Conservation (phyloP, 64 coral and sea anemone genomes). For the Anthopleura sola region DNA sequence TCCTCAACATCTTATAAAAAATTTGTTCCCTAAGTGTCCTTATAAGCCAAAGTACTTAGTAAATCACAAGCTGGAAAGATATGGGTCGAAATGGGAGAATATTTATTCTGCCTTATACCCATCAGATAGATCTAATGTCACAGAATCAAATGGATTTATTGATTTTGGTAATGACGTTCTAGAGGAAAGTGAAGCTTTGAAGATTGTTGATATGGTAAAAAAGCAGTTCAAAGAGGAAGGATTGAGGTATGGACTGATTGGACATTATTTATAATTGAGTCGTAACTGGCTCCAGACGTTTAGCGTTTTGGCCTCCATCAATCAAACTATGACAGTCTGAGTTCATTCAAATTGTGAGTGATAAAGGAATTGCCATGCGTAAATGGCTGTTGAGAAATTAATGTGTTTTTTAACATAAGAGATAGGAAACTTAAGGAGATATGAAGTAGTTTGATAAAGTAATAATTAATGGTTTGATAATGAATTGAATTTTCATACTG, state of each 20-base stretch:
- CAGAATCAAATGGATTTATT: slow-evolving; percentile 1
- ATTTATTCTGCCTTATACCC: slow-evolving; percentile 20
- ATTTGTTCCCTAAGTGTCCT: slow-evolving; percentile 5
- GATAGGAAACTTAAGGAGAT: no score
- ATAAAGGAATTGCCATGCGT: no score
- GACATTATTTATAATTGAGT: no score
- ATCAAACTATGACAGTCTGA: no score
- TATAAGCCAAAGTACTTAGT: slow-evolving; percentile 23
- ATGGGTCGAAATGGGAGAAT: slow-evolving; percentile 14
- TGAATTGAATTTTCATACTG: no score
- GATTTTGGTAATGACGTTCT: slow-evolving; percentile 21
- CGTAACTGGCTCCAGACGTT: no score
- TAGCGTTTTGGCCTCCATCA: no score
- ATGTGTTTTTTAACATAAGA: no score
- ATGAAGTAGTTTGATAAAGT: no score
- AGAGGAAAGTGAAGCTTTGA: neutral
- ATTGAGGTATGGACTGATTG: slow-evolving; percentile 1
- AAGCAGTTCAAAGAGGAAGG: slow-evolving; percentile 1
- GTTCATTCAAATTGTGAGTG: no score
- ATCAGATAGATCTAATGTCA: slow-evolving; percentile 9
- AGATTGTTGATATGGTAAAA: neutral
- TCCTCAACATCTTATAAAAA: neutral
- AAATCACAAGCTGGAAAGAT: neutral
- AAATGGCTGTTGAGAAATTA: no score
- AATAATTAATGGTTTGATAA: no score